phyloP scores from a whole-genome alignment of 2,797 vertebrate genomes.

The Lutjanus campechanus region DNA sequence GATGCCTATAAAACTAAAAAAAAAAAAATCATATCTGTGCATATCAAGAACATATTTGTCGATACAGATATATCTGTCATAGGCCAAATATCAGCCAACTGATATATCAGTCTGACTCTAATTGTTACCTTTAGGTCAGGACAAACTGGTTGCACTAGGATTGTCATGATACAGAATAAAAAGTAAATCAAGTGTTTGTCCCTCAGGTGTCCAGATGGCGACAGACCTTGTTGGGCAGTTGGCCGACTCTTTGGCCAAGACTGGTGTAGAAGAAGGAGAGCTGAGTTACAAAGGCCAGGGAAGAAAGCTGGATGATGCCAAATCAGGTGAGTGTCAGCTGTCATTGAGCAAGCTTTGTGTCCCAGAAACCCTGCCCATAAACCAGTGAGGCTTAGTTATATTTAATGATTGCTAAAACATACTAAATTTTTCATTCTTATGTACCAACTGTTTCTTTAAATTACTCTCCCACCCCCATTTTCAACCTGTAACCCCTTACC shows the following conservation, averaged over 20 bases:
- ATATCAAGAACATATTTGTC: too few species aligned
- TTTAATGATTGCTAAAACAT: background rate
- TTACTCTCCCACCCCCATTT: background rate
- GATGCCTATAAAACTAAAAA: too few species aligned
- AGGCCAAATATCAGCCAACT: too few species aligned
- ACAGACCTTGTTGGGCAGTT: conserved; percentile 93
- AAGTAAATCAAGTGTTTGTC: conserved; percentile 4
- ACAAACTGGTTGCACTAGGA: background rate
- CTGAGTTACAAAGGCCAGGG: conserved; percentile 96
- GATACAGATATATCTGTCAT: too few species aligned
- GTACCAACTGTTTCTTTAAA: background rate
- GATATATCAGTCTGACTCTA: too few species aligned
- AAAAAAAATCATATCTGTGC: too few species aligned
- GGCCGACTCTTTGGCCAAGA: conserved; percentile 92
- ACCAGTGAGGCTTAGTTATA: background rate
- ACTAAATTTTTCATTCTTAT: background rate
- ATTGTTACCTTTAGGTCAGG: background rate
- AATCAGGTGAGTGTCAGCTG: conserved; percentile 88
- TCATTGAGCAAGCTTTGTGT: background rate
- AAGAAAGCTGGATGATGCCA: conserved; percentile 93
- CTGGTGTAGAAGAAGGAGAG: conserved; percentile 92
- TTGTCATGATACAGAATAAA: background rate
- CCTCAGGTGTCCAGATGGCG: conserved; percentile 87
- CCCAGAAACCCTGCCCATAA: background rate
- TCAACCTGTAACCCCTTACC: background rate